These are phyloP conservation scores for Epinephelus fuscoguttatus DNA, from an alignment of 2,113 vertebrate species.

Conservation along the genomic window DNA sequence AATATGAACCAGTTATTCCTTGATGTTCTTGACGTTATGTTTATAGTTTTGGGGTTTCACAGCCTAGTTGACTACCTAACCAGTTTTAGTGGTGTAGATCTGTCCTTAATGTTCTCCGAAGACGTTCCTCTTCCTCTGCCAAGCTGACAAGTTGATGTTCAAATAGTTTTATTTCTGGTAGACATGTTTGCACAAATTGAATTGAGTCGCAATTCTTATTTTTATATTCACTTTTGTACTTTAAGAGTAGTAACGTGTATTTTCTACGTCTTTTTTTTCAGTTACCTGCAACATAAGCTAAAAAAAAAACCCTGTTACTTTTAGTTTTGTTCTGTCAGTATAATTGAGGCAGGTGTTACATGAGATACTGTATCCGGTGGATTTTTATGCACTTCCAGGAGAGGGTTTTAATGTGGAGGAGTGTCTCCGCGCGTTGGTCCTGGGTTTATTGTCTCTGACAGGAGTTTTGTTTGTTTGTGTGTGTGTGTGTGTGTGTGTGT, in stretches of 20 bases:
- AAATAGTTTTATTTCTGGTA: constrained; percentile 70
- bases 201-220: constrained; percentile 75
- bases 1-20: constrained; percentile 32
- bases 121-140: constrained; percentile 50
- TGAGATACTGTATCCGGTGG: constrained; percentile 63
- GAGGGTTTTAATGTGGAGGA: constrained; percentile 46
- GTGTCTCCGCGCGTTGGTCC: constrained; percentile 22
- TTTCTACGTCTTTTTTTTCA: constrained; percentile 60
- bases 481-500: neutral
- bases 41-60: constrained; percentile 61
- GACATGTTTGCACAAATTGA: constrained; percentile 80
- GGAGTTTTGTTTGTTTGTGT: constrained; percentile 18
- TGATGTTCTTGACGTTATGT: constrained; percentile 40
- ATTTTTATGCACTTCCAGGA: constrained; percentile 79
- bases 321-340: constrained; percentile 62
- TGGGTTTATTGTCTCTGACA: constrained; percentile 53
- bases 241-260: constrained; percentile 65
- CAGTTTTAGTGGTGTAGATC: constrained; percentile 75
- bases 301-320: constrained; percentile 55
- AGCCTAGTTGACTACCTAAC: constrained; percentile 77
- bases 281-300: constrained; percentile 80
- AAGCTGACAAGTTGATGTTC: constrained; percentile 71
- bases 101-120: constrained; percentile 45
- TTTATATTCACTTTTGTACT: constrained; percentile 77
- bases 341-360: constrained; percentile 57